A percentile compares a stretch with the other conserved stretches of the same genome.
phyloP scores from a whole-genome alignment of 2,888 invertebrate genomes.

The Tetrapedia diversipes region DNA sequence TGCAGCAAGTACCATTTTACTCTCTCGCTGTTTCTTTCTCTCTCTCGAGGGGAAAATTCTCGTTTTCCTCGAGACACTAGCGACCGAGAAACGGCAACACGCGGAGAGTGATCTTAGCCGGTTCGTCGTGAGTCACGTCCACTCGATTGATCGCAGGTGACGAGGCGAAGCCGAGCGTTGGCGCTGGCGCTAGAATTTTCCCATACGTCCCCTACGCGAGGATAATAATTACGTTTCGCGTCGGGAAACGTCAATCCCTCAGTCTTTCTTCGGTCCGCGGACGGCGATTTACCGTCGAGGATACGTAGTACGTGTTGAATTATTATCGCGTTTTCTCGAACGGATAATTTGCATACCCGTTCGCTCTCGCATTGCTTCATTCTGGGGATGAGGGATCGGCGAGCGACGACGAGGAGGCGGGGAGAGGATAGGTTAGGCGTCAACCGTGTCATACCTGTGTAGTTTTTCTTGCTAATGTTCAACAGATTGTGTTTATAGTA shows the following conservation, averaged over 20 bases:
- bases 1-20: conserved; percentile 23
- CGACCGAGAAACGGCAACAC: background rate
- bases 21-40: too few relatives aligned
- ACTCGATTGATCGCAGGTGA: conserved; percentile 54
- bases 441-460: background rate
- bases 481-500: background rate
- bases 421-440: background rate
- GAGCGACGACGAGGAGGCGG: too few relatives aligned
- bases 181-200: conserved; percentile 56
- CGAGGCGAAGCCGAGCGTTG: conserved; percentile 31
- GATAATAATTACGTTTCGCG: conserved; percentile 52
- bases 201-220: conserved; percentile 19
- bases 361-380: background rate
- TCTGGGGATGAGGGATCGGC: conserved; percentile 1
- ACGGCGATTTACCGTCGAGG: conserved; percentile 23
- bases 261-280: background rate
- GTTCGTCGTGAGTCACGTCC: conserved; percentile 31
- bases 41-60: conserved; percentile 37
- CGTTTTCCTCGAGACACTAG: conserved; percentile 23
- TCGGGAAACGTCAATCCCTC: conserved; percentile 50
- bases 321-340: conserved; percentile 34
- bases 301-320: conserved; percentile 13
- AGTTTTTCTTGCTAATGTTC: background rate
- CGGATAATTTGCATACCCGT: conserved; percentile 19
- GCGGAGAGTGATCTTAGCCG: conserved; percentile 27